A percentile compares a stretch with the other conserved stretches of the same genome.
These are phyloP conservation scores for Hydrochoerus hydrochaeris DNA, from an alignment of 2,113 vertebrate species.

Conservation along the genomic window DNA sequence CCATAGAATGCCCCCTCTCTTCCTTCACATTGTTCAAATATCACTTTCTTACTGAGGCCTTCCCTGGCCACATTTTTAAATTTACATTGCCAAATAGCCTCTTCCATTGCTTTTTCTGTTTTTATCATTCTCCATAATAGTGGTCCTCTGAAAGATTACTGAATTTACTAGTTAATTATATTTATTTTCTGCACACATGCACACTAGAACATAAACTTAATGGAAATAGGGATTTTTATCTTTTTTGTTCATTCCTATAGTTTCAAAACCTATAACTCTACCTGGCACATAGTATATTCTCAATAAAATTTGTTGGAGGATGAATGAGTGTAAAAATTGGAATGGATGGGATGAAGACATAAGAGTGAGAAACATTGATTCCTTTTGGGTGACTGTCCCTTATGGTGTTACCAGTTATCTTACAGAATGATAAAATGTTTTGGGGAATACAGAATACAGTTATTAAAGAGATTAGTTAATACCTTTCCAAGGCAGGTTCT, in stretches of 20 bases:
- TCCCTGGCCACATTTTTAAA: background rate
- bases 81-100: background rate
- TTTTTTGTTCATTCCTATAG: conserved; percentile 23
- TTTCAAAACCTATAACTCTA: conserved; percentile 46
- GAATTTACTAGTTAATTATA: conserved; percentile 3
- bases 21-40: background rate
- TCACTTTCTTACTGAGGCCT: background rate
- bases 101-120: background rate
- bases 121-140: background rate
- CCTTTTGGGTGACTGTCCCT: background rate
- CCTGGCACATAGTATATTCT: background rate
- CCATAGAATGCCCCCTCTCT: background rate
- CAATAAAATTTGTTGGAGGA: background rate
- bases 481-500: background rate
- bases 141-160: background rate
- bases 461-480: conserved; percentile 42
- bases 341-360: background rate
- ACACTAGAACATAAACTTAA: conserved; percentile 12
- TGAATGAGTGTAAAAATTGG: background rate
- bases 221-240: background rate
- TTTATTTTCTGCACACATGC: background rate
- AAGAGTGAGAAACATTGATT: background rate
- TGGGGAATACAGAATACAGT: background rate
- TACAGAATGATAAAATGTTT: conserved; percentile 52
- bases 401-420: background rate